Evolutionary conservation across 2,888 invertebrate genomes (phyloP).

Genomic region (Xylota sylvarum): DNA sequence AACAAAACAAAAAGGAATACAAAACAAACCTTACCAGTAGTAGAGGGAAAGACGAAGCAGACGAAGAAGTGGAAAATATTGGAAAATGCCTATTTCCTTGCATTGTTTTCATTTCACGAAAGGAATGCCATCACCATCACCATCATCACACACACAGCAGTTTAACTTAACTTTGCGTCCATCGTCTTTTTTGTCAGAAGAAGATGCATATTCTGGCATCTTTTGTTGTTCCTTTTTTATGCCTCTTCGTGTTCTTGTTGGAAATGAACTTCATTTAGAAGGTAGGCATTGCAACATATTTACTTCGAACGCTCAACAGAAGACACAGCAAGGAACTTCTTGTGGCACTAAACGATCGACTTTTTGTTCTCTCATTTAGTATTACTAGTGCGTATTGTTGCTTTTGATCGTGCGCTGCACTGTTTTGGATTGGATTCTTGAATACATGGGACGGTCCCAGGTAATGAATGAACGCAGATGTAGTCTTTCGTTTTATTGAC

Average conservation of each 20-base stretch:
- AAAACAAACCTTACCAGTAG: background rate
- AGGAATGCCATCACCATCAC: slow-evolving; percentile 45
- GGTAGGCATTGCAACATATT: background rate
- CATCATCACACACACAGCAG: slow-evolving; percentile 9
- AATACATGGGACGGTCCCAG: slow-evolving; percentile 16
- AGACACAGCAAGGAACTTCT: slow-evolving; percentile 21
- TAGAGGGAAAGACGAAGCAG: background rate
- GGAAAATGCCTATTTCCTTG: slow-evolving; percentile 53
- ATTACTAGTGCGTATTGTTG: slow-evolving; percentile 7
- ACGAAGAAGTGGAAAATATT: slow-evolving; percentile 42
- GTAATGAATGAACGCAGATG: slow-evolving; percentile 36
- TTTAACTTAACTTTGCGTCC: slow-evolving; percentile 30
- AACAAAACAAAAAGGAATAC: slow-evolving; percentile 24
- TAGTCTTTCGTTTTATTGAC: slow-evolving; percentile 18
- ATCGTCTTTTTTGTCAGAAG: slow-evolving; percentile 21
- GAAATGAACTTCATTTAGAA: slow-evolving; percentile 20
- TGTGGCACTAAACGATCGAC: slow-evolving; percentile 31
- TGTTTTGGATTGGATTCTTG: slow-evolving; percentile 2
- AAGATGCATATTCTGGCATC: slow-evolving; percentile 20
- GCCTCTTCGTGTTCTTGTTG: background rate
- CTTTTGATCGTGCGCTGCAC: background rate
- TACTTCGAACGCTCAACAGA: background rate
- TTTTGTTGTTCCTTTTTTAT: slow-evolving; percentile 19
- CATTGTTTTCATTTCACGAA: slow-evolving; percentile 55
- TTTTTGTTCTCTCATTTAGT: slow-evolving; percentile 11